Evolutionary conservation across 2,888 invertebrate genomes (phyloP), one percentile per base, ranked within the genome.

Genomic region (Sarcophaga carnaria): DNA sequence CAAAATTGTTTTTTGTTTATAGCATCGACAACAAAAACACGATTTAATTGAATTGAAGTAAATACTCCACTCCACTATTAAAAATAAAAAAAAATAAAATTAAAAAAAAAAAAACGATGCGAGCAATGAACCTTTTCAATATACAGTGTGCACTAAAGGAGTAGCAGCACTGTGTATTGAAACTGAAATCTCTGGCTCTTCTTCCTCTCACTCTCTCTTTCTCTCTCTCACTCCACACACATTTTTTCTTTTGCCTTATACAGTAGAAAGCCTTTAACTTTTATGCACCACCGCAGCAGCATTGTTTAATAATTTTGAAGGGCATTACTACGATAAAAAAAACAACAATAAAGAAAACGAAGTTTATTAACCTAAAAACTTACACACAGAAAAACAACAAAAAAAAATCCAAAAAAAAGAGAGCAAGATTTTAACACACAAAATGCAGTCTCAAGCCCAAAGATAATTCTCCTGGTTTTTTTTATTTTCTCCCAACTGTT

Each of bases 281-380:
- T 37, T 37, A 37, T 37, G 8, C 37, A 37, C 37, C 37, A 37
- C 37, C 37, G 8, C 8, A 37, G 37, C 37, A 37, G 37, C 37
- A 37, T 37, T 37, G 37, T 37, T 37, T 54, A 54, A 54, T 54
- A 54, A 54, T 54, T 54, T 54, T 54, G 54, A 54, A 54, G 54
- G 54, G 54, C 54, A 37, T 37, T 37, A 37, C 37, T 8, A 37
- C 37, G 37, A 37, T 37, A 37, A 37, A 37, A 37, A 37, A 37
- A 8, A 27, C n/a, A 45, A 75, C 14, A 76, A 27, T 69, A 60
- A 87, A 87, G 84, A 76, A 77, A 69, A 66, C 63, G 54, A 54
- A 84, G 87, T 87, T 87, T 84, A 85, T 82, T 87, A 84, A 87
- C 81, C 84, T 63, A 87, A 78, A 87, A 78, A 69, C n/a, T n/a